Percentiles rank a stretch among this genome's conserved stretches.
Evolutionary conservation across 2,113 vertebrate genomes (phyloP).

Genomic region (Psilopsiagon aymara): DNA sequence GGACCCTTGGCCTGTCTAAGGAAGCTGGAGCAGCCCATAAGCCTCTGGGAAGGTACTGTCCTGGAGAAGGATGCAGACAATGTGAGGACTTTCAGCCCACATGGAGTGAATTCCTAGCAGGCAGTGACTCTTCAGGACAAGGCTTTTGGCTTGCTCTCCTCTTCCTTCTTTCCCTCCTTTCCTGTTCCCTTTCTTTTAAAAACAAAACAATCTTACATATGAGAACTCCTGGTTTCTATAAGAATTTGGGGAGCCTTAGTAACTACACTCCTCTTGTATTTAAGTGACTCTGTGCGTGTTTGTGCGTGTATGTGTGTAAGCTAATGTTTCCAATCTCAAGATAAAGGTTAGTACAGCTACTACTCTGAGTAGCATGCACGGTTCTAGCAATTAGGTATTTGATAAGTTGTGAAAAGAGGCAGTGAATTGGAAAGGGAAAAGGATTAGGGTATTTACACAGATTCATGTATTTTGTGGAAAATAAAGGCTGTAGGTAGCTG

Average conservation of each 20-base stretch:
- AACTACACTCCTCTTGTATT: neutral
- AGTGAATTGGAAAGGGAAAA: neutral
- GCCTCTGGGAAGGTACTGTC: neutral
- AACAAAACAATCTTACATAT: neutral
- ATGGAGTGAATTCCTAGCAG: neutral
- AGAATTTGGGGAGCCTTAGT: neutral
- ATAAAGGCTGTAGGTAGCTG: neutral
- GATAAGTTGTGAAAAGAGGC: neutral
- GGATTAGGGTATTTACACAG: neutral
- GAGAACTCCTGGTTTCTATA: neutral
- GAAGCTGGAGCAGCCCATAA: neutral
- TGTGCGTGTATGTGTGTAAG: neutral
- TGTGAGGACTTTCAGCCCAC: neutral
- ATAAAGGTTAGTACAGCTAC: neutral
- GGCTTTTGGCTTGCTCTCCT: neutral
- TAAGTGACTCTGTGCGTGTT: neutral
- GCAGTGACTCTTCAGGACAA: neutral
- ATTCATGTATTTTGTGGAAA: neutral
- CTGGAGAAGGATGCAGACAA: neutral
- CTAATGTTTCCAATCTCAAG: neutral
- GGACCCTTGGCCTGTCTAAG: rapidly evolving
- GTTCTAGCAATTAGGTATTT: neutral
- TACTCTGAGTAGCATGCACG: neutral
- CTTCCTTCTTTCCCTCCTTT: neutral
- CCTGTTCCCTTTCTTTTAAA: neutral